Conservation (phyloP, 2,797 vertebrate species). For the Cryptoprocta ferox region DNA sequence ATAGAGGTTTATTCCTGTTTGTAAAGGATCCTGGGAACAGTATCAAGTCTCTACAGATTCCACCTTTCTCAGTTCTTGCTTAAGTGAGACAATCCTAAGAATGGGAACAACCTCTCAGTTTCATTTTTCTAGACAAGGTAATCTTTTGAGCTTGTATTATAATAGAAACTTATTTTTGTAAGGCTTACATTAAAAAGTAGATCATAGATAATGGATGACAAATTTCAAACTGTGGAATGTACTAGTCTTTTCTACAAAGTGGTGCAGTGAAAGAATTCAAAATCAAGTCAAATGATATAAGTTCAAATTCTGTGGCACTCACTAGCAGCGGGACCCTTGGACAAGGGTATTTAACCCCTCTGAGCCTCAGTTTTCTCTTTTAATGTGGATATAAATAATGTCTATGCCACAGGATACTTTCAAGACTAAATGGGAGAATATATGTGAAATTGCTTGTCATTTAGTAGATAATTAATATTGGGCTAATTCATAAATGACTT, state of each 20-base stretch:
- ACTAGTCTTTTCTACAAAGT: background rate
- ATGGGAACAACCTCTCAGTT: background rate
- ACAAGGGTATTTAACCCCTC: background rate
- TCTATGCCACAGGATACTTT: background rate
- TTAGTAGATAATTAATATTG: background rate
- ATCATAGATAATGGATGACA: background rate
- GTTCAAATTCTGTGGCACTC: background rate
- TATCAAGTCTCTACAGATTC: background rate
- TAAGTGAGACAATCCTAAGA: background rate
- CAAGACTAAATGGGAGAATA: conserved; percentile 27
- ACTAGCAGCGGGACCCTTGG: background rate
- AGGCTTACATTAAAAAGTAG: background rate
- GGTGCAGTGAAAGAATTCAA: background rate
- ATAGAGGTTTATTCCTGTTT: conserved; percentile 69
- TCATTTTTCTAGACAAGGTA: background rate
- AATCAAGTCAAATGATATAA: background rate
- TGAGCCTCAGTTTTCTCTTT: conserved; percentile 10
- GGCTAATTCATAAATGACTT: conserved; percentile 12
- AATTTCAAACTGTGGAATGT: background rate
- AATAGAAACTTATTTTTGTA: conserved; percentile 30
- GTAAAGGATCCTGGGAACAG: conserved; percentile 48
- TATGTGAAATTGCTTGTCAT: background rate
- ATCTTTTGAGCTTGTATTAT: background rate
- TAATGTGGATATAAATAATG: background rate
- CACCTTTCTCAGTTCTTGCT: conserved; percentile 11